Evolutionary conservation across 2,888 invertebrate genomes (phyloP).

Genomic region (Calameuta filiformis): DNA sequence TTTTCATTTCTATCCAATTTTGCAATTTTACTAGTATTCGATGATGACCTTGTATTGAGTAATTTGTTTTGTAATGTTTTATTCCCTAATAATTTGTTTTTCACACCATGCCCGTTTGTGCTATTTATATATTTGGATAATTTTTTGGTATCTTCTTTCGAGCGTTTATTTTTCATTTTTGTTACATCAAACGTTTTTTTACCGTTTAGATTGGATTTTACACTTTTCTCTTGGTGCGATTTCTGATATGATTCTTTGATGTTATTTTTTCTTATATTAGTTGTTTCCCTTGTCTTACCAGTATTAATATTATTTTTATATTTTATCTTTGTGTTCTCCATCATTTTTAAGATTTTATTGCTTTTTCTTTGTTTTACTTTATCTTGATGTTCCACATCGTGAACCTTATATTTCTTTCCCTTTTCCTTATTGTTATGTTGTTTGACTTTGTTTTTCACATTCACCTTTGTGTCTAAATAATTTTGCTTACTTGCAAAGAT

Average conservation of each 20-base stretch:
- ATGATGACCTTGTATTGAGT: not conserved
- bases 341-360: not conserved
- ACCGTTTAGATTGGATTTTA: not conserved
- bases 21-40: not conserved
- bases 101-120: not conserved
- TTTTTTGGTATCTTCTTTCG: not conserved
- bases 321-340: not conserved
- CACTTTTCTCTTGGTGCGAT: not conserved
- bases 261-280: not conserved
- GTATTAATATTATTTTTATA: not conserved
- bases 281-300: not conserved
- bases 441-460: not conserved
- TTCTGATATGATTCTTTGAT: not conserved
- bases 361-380: not conserved
- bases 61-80: not conserved
- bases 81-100: not conserved
- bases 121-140: not conserved
- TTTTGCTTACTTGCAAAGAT: not conserved
- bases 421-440: not conserved
- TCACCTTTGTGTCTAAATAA: not conserved
- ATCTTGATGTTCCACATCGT: not conserved
- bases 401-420: not conserved
- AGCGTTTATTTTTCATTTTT: not conserved
- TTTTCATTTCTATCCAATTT: not conserved
- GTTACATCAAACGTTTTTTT: not conserved